A percentile compares a stretch with the other conserved stretches of the same genome.
Evolutionary conservation across 2,888 invertebrate species (phyloP).

Genomic region (Asteroscopus sphinx): DNA sequence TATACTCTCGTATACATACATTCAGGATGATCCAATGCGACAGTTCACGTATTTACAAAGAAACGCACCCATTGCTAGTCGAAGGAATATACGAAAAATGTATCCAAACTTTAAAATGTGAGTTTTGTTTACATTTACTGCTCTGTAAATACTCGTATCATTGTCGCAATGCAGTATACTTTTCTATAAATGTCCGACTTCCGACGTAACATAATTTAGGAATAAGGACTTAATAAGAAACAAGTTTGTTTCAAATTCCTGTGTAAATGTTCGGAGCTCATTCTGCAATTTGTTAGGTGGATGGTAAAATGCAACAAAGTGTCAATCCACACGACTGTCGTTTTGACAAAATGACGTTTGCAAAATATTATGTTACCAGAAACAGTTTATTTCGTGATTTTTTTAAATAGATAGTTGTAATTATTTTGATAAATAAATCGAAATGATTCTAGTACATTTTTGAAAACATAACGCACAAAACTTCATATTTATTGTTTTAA

Average conservation of each 20-base stretch:
- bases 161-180: slow-evolving; percentile 56
- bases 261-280: slow-evolving; percentile 40
- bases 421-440: too few species aligned
- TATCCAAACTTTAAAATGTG: slow-evolving; percentile 25
- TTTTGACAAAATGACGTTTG: too few species aligned
- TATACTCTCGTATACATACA: background rate
- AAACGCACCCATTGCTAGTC: slow-evolving; percentile 17
- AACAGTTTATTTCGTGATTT: too few species aligned
- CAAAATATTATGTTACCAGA: too few species aligned
- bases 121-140: slow-evolving; percentile 36
- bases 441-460: too few species aligned
- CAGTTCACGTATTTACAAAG: slow-evolving; percentile 15
- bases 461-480: too few species aligned
- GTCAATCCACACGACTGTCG: too few species aligned
- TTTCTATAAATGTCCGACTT: slow-evolving; percentile 36
- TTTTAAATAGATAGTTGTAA: too few species aligned
- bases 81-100: slow-evolving; percentile 39
- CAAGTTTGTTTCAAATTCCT: slow-evolving; percentile 38
- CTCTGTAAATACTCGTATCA: slow-evolving; percentile 30
- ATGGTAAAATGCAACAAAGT: too few species aligned
- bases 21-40: background rate
- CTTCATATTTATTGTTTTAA: too few species aligned
- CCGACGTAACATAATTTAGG: slow-evolving; percentile 30
- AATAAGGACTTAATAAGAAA: slow-evolving; percentile 35
- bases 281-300: slow-evolving; percentile 42